phyloP scores from a whole-genome alignment of 2,888 invertebrate genomes.

The Folsomia candida region DNA sequence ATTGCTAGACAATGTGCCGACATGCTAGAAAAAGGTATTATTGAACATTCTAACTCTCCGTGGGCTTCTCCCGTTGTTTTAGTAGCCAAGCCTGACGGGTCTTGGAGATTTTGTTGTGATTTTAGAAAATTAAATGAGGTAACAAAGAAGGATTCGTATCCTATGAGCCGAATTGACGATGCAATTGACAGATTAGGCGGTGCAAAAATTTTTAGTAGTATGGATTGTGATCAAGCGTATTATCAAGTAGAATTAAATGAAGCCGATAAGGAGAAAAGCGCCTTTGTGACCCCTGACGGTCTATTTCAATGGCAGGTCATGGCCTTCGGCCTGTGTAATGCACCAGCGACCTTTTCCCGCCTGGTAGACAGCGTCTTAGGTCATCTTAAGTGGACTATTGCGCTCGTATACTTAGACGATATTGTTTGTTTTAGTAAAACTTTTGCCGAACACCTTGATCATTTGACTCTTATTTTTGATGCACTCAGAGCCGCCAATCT shows the following conservation, averaged over 20 bases:
- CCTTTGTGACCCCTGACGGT: conserved; percentile 54
- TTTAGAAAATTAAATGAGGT: conserved; percentile 31
- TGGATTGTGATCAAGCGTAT: no score
- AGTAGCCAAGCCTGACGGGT: conserved; percentile 35
- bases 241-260: no score
- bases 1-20: conserved; percentile 37
- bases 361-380: conserved; percentile 52
- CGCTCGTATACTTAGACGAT: conserved; percentile 25
- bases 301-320: conserved; percentile 52
- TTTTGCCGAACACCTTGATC: neutral
- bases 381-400: conserved; percentile 15
- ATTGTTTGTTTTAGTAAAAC: neutral
- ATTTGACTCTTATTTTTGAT: neutral
- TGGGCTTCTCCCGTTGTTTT: conserved; percentile 53
- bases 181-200: conserved; percentile 50
- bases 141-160: conserved; percentile 23
- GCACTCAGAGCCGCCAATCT: conserved; percentile 36
- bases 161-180: conserved; percentile 39
- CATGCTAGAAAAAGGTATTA: conserved; percentile 50
- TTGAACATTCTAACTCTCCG: conserved; percentile 51
- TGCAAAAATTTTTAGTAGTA: conserved; percentile 22
- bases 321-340: conserved; percentile 6
- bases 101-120: conserved; percentile 46
- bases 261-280: conserved; percentile 50
- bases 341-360: no score